Evolutionary conservation across 2,888 invertebrate species (phyloP).

Genomic region (Thera britannica): DNA sequence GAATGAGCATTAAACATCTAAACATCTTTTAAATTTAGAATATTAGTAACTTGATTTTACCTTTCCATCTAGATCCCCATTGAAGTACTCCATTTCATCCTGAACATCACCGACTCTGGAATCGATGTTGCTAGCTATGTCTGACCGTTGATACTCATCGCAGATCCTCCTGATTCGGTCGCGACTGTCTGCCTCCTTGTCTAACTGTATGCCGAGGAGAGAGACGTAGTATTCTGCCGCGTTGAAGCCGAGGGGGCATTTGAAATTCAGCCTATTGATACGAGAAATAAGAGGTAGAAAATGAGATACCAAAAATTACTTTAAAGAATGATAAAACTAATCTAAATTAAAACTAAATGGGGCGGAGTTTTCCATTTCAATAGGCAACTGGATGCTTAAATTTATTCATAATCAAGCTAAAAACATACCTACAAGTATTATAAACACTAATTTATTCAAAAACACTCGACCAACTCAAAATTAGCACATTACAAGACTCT

Average conservation of each 20-base stretch:
- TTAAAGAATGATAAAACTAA: too few relatives aligned
- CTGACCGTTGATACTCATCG: slow-evolving; percentile 82
- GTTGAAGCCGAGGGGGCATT: slow-evolving; percentile 91
- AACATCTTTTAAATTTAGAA: too few relatives aligned
- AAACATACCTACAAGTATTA: too few relatives aligned
- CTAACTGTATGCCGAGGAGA: slow-evolving; percentile 75
- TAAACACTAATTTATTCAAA: too few relatives aligned
- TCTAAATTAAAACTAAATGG: too few relatives aligned
- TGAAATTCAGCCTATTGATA: slow-evolving; percentile 83
- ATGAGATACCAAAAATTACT: too few relatives aligned
- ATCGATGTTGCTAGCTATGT: slow-evolving; percentile 69
- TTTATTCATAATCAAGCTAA: too few relatives aligned
- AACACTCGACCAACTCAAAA: too few relatives aligned
- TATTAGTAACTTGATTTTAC: slow-evolving; percentile 44
- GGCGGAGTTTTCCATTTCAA: too few relatives aligned
- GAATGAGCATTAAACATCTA: too few relatives aligned
- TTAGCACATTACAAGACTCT: too few relatives aligned
- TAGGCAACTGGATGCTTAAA: too few relatives aligned
- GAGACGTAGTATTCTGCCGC: slow-evolving; percentile 94
- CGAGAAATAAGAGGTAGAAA: not conserved
- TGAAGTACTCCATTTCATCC: slow-evolving; percentile 75
- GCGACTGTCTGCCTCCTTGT: slow-evolving; percentile 72
- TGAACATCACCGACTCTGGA: slow-evolving; percentile 67
- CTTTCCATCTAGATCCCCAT: slow-evolving; percentile 67
- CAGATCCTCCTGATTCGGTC: slow-evolving; percentile 81